Evolutionary conservation across 2,888 invertebrate genomes (phyloP), one percentile per base, ranked within the genome.

Genomic region (Synergus umbraculus): DNA sequence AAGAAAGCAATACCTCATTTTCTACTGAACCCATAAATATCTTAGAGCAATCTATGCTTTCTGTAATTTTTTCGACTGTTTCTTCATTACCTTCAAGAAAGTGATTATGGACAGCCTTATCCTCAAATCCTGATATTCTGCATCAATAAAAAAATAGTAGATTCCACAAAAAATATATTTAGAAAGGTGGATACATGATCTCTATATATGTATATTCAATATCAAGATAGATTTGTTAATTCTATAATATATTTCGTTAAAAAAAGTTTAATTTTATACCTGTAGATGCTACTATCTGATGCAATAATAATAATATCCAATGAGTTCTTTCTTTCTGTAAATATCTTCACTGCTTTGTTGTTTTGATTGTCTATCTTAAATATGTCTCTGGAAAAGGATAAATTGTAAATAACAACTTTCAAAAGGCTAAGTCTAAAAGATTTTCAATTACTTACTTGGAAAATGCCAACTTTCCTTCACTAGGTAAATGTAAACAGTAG

Each of bases 401-500:
- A 9, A 43, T 63, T 7, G 73, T 44, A 49, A 76, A 49, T 65
- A 58, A 44, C 73, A 76, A 9, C 41, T 4, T 15, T 65, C 43
- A 15, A 29, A 29, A 49, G n/a, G 43, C 9, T 22, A 46, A 77
- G 66, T 5, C 13, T 54, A 65, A 37, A 12, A 46, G 54, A 15
- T 65, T 63, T 13, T 22, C n/a, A 29, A 18, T 64, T 76, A 84
- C 85, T 83, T 83, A 92, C 92, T 86, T 88, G 9, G 87, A 83
- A 80, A 89, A 90, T 4, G 89, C 79, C 12, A 87, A 54, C 81
- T 83, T 83, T 69, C 89, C 88, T 15, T 85, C 78, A 22, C 83
- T 84, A n/a, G 82, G 81, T 78, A 91, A 82, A 81, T 89, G 85
- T 64, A 91, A 81, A 78, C 91, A 92, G 78, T 89, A 86, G 8